phyloP scores from a whole-genome alignment of 37 sponge, comb jelly and placozoan genomes.

The Crambe crambe region DNA sequence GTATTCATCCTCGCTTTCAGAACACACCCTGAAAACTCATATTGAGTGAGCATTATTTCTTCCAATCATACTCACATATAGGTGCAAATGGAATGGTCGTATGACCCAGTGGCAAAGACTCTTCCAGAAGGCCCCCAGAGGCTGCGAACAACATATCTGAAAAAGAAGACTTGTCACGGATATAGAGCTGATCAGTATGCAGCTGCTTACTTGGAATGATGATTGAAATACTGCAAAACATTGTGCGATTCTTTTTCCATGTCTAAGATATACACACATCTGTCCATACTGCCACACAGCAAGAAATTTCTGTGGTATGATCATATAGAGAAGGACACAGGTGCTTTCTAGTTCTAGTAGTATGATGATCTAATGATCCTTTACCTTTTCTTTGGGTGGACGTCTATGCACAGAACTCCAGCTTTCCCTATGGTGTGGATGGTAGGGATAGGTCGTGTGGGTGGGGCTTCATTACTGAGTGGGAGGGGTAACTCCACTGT shows the following conservation, averaged over 20 bases:
- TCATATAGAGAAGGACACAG: background rate
- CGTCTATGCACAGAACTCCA: conserved; percentile 51
- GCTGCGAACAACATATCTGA: conserved; percentile 71
- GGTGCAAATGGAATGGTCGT: conserved; percentile 71
- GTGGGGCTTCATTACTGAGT: conserved; percentile 28
- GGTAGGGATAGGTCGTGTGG: conserved; percentile 40
- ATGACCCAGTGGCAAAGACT: conserved; percentile 73
- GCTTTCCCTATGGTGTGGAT: conserved; percentile 35
- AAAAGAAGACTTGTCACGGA: background rate
- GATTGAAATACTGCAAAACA: conserved; percentile 30
- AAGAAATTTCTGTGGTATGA: conserved; percentile 33
- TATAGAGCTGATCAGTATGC: background rate
- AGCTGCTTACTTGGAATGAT: conserved; percentile 42
- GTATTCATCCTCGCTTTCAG: conserved; percentile 7
- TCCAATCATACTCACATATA: conserved; percentile 43
- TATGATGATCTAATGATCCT: background rate
- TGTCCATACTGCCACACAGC: conserved; percentile 65
- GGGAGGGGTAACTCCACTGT: conserved; percentile 34
- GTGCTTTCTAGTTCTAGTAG: background rate
- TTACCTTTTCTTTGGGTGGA: conserved; percentile 52
- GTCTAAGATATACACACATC: conserved; percentile 36
- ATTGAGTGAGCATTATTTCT: background rate
- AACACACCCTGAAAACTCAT: background rate
- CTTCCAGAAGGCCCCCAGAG: conserved; percentile 68
- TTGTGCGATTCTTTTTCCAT: conserved; percentile 5